phyloP scores from a whole-genome alignment of 2,113 vertebrate species.

The Furnarius figulus region DNA sequence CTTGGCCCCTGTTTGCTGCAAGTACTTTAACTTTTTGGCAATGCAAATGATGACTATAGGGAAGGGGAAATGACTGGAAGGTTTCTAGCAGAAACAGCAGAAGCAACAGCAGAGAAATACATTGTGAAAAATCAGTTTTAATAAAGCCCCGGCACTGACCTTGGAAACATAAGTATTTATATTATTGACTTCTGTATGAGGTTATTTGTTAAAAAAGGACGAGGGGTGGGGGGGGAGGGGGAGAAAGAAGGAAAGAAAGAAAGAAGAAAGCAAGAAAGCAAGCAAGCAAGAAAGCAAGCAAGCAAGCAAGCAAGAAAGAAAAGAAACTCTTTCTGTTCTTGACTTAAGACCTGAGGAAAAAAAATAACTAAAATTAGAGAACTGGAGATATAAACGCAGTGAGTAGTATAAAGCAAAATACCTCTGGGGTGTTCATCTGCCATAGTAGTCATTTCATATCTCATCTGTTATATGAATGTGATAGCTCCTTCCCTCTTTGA shows the following conservation, averaged over 20 bases:
- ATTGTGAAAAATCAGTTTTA: constrained; percentile 81
- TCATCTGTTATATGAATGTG: constrained; percentile 79
- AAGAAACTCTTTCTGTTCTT: constrained; percentile 56
- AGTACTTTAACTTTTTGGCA: neutral
- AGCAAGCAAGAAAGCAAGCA: too few species aligned
- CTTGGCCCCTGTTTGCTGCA: neutral
- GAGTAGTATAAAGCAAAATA: constrained; percentile 78
- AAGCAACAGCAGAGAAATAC: constrained; percentile 42
- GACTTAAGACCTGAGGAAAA: constrained; percentile 75
- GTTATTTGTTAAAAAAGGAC: constrained; percentile 65
- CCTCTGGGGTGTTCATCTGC: constrained; percentile 80
- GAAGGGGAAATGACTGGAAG: neutral
- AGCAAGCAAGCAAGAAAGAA: too few species aligned
- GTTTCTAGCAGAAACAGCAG: constrained; percentile 47
- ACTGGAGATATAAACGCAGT: constrained; percentile 73
- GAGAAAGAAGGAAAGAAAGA: too few species aligned
- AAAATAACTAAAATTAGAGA: constrained; percentile 79
- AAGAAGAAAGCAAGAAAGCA: too few species aligned
- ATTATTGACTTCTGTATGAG: constrained; percentile 75
- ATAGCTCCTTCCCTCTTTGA: constrained; percentile 72
- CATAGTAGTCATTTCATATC: constrained; percentile 74
- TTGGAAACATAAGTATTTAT: constrained; percentile 73
- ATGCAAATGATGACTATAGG: neutral
- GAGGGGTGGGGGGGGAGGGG: too few species aligned
- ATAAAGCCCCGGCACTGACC: constrained; percentile 77